phyloP scores from a whole-genome alignment of 2,797 vertebrate genomes.

The Netta rufina region DNA sequence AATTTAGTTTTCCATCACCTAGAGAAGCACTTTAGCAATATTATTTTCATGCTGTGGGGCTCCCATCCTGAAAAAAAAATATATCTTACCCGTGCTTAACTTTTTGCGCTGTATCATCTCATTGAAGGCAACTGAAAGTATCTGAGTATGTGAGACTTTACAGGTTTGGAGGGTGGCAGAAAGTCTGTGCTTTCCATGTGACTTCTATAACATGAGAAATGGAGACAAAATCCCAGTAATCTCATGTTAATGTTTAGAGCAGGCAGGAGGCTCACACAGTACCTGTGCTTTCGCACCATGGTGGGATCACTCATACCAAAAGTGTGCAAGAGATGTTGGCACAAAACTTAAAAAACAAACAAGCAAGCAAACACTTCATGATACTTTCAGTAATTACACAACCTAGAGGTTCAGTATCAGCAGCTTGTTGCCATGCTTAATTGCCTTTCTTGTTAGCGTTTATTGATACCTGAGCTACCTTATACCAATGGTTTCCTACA shows the following conservation, averaged over 20 bases:
- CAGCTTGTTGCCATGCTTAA: not conserved
- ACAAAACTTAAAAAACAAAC: not conserved
- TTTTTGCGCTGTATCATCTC: not conserved
- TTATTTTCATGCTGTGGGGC: not conserved
- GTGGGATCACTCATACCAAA: not conserved
- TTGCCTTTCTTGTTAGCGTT: not conserved
- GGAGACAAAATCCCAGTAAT: not conserved
- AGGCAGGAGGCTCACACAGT: not conserved
- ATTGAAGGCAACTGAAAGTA: not conserved
- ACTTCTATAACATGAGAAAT: not conserved
- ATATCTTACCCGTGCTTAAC: not conserved
- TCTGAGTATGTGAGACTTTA: not conserved
- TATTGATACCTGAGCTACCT: not conserved
- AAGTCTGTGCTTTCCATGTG: not conserved
- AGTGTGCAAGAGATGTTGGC: not conserved
- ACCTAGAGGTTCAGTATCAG: not conserved
- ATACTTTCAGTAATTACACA: not conserved
- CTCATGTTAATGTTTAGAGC: accelerated
- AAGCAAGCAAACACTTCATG: not conserved
- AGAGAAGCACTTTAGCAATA: slow-evolving; percentile 28
- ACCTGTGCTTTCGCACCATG: not conserved
- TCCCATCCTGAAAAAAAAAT: not conserved
- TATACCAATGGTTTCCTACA: not conserved
- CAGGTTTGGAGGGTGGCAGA: not conserved
- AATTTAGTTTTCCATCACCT: slow-evolving; percentile 43